Conservation (phyloP, 2,113 vertebrate genomes). For the Ciconia boyciana region DNA sequence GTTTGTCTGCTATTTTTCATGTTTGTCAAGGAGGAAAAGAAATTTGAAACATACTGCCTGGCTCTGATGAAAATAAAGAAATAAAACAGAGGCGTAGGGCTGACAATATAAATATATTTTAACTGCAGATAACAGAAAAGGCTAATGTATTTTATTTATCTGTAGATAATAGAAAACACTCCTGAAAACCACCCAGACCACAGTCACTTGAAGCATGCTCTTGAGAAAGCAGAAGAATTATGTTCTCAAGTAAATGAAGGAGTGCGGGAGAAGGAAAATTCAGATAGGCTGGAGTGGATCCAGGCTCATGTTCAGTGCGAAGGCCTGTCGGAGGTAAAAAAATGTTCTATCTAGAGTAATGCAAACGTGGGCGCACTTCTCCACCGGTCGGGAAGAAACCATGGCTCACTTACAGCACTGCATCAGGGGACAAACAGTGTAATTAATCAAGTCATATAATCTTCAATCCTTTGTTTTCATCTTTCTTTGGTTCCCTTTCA, state of each 20-base stretch:
- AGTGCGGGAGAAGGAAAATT: constrained; percentile 97
- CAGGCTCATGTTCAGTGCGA: constrained; percentile 97
- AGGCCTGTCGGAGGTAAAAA: constrained; percentile 91
- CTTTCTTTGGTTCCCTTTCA: not conserved
- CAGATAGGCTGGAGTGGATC: constrained; percentile 97
- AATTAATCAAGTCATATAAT: not conserved
- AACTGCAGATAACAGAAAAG: not conserved
- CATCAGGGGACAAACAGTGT: not conserved
- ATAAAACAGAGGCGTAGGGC: not conserved
- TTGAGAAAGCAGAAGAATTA: constrained; percentile 96
- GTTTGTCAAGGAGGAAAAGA: not conserved
- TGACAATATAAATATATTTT: not conserved
- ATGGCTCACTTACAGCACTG: not conserved
- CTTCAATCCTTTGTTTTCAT: not conserved
- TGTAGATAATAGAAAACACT: constrained; percentile 94
- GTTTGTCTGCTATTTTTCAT: not conserved
- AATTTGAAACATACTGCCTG: not conserved
- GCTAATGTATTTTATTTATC: not conserved
- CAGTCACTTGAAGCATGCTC: constrained; percentile 91
- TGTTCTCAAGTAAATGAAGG: constrained; percentile 99
- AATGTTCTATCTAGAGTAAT: not conserved
- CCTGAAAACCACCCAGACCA: constrained; percentile 95
- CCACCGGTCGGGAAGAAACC: not conserved
- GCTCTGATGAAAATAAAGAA: not conserved
- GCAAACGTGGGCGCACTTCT: not conserved